Evolutionary conservation across 2,113 vertebrate species (phyloP).

Genomic region (Takifugu flavidus): DNA sequence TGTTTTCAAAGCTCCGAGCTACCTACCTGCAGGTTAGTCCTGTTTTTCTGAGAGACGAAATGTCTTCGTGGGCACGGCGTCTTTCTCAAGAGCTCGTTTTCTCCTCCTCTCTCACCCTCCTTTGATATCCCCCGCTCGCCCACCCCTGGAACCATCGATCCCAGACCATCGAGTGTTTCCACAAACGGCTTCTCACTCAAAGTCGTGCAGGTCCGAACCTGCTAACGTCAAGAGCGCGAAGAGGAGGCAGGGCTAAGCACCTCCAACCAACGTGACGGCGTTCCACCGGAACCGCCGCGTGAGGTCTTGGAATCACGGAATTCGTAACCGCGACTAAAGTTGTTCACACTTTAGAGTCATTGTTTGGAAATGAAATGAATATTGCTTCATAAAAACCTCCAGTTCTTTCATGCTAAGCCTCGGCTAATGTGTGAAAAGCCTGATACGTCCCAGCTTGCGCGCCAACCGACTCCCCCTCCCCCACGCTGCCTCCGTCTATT

Average conservation of each 20-base stretch:
- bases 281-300: no score
- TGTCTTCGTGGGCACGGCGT: not conserved
- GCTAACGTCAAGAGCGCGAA: not conserved
- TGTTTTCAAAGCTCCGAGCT: conserved; percentile 26
- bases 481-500: conserved; percentile 21
- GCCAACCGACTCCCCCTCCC: conserved; percentile 31
- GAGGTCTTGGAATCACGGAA: no score
- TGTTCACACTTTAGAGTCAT: conserved; percentile 6
- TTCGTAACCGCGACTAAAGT: no score
- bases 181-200: conserved; percentile 45
- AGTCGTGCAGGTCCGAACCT: conserved; percentile 1
- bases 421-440: conserved; percentile 33
- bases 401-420: conserved; percentile 31
- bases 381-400: conserved; percentile 4
- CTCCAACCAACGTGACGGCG: no score
- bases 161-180: conserved; percentile 5
- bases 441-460: conserved; percentile 38
- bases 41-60: conserved; percentile 4
- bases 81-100: conserved; percentile 9
- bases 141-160: conserved; percentile 18
- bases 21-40: not conserved
- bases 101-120: not conserved
- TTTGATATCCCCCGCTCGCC: conserved; percentile 1
- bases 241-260: no score
- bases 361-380: conserved; percentile 24